Base-by-base conservation (phyloP, 2,888 invertebrate species). In the Luperina testacea region DNA sequence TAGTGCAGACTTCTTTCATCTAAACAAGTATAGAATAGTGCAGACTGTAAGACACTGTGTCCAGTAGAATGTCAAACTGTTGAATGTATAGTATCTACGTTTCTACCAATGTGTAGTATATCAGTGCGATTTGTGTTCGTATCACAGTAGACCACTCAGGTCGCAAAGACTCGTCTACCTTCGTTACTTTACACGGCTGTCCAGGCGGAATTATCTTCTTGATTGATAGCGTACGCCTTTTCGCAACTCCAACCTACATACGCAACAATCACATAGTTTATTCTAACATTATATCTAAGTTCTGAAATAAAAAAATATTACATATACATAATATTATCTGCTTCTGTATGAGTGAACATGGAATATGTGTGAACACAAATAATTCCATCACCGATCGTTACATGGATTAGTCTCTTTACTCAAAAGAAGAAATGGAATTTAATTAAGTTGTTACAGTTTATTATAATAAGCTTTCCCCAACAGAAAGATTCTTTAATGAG, bases 131-230 rank as follows among this genome's bases (percentile, higher is more conserved):
- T 87, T 94, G 95, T 95, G 95, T 95, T 95, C 94, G 94, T 93
- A 95, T 94, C 91, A 94, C 93, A 91, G 80, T 78, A 87, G 86
- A 85, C 87, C 88, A 72, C n/a, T 74, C 79, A 80, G 76, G 32
- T 72, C 84, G 77, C 88, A 88, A 87, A 71, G 85, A 88, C 90
- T 86, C 80, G 88, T 90, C 94, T 95, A 96, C 96, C 96, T 96
- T 94, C 75, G 92, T 91, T 73, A 92, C 68, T 92, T 93, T 95
- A 94, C 88, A 91, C 91, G 92, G 93, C 89, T 93, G 95, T 83
- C 95, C 95, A 78, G 96, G 96, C 42, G 96, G 96, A 71, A 96
- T 96, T 82, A 96, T 96, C 96, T 96, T 97, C 96, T 96, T 96
- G 92, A 97, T 96, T 92, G 96, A 96, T 90, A 97, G 95, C 86